Base-by-base conservation (phyloP, 2,888 invertebrate species). In the Chrysina gloriosa region DNA sequence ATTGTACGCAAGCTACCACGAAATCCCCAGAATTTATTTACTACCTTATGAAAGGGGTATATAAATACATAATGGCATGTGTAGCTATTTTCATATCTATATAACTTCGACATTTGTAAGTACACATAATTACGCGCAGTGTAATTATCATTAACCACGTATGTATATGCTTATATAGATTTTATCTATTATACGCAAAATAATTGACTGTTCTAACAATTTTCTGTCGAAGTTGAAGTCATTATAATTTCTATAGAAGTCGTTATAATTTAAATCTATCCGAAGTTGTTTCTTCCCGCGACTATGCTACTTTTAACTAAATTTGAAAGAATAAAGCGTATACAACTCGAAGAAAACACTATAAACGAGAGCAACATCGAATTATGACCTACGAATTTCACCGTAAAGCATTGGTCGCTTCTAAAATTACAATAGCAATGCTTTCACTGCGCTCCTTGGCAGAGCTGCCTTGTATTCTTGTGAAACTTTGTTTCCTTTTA, bases 381-480 rank as follows among this genome's bases (percentile, higher is more conserved):
- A 45, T 45, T 45, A 45, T 19, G 19, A 45, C 45, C 19, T 21
- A 21, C 21, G 45, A 45, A 45, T 21, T 45, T 45, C 21, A 45
- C 45, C 45, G 45, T 45, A 19, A 45, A 45, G 7, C 45, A 45
- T 45, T 6, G 45, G 45, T 7, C 21, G 21, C 19, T 16, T 2
- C 45, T 19, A 3, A 21, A 7, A 45, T 45, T 7, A 21, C 21
- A 45, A 45, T 4, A 45, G 21, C n/a, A 45, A 7, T 9, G 7
- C 16, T 45, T 45, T 5, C 45, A 16, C 9, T 9, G 45, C 9
- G 9, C 7, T 21, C 9, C 7, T 19, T 16, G 7, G 2, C 4
- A 19, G 9, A 16, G 21, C 1, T 9, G 16, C 9, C 19, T 19
- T 45, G 42, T 42, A 42, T 42, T 42, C 19, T 14, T 11, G 21